phyloP scores from a whole-genome alignment of 2,797 vertebrate species.

The Gallirallus australis region DNA sequence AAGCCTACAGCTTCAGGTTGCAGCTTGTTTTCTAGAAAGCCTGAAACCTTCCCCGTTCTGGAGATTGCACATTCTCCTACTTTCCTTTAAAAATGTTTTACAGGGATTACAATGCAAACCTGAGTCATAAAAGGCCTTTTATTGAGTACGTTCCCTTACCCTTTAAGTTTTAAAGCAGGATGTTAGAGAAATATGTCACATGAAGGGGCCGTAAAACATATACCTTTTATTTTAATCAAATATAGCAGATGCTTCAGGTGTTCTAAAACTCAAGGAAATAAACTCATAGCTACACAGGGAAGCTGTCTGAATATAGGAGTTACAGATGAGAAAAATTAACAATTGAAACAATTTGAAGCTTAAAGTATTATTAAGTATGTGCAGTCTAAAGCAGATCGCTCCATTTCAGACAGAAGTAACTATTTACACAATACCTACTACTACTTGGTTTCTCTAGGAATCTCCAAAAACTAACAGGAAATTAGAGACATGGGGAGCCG shows the following conservation, averaged over 20 bases:
- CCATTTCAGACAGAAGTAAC: background rate
- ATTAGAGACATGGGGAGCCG: background rate
- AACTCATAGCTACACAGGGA: background rate
- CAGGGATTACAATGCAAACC: constrained; percentile 36
- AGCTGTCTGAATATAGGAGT: background rate
- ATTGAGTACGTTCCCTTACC: constrained; percentile 17
- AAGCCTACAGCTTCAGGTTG: background rate
- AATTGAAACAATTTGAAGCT: background rate
- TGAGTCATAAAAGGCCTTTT: constrained; percentile 15
- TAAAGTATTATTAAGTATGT: background rate
- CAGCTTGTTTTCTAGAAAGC: background rate
- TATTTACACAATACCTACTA: background rate
- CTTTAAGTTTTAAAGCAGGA: constrained; percentile 50
- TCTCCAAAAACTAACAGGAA: constrained; percentile 11
- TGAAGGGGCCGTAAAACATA: constrained; percentile 64
- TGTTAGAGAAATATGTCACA: constrained; percentile 63
- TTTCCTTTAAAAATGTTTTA: constrained; percentile 33
- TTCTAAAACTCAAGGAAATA: constrained; percentile 23
- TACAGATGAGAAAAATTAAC: background rate
- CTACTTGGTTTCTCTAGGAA: background rate
- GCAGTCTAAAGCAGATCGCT: background rate
- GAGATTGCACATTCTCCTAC: background rate
- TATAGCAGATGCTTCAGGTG: constrained; percentile 59
- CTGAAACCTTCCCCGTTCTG: background rate
- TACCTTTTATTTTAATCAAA: constrained; percentile 71